Conservation (phyloP, 2,113 vertebrate genomes). For the Callithrix jacchus region DNA sequence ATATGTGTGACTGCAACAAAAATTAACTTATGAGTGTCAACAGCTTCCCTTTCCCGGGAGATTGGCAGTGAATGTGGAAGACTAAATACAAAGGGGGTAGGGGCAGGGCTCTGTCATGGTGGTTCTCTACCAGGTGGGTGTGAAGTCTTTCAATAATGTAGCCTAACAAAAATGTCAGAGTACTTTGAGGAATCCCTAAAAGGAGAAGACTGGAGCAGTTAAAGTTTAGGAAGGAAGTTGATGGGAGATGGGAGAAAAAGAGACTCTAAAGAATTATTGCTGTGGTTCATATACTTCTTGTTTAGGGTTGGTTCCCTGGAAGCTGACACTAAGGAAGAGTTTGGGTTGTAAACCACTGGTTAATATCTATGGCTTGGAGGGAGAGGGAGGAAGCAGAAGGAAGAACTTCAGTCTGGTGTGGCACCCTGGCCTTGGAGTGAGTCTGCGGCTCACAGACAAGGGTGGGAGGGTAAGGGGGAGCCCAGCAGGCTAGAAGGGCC, state of each 20-base stretch:
- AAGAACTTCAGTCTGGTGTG: background rate
- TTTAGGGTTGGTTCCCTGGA: background rate
- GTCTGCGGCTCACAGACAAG: background rate
- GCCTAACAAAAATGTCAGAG: background rate
- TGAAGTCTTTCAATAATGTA: background rate
- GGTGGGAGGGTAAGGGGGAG: too few species aligned
- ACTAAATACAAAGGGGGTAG: background rate
- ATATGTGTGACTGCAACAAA: background rate
- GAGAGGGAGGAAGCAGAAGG: background rate
- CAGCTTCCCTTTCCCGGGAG: background rate
- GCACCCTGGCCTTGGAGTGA: too few species aligned
- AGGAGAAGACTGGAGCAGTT: background rate
- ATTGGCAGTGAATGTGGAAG: background rate
- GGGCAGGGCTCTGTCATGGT: background rate
- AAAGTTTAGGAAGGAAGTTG: background rate
- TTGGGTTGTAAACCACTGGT: accelerated
- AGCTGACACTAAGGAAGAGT: background rate
- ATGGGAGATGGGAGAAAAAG: background rate
- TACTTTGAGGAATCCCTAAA: background rate
- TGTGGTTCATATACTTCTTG: background rate
- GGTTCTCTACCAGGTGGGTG: background rate
- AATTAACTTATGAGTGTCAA: background rate
- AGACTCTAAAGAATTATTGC: too few species aligned
- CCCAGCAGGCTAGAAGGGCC: background rate
- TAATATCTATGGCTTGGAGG: accelerated